Percentiles rank a stretch among this genome's conserved stretches.
phyloP scores from a whole-genome alignment of 1,140 invertebrate genomes.

The Carcinoscorpius rotundicauda region DNA sequence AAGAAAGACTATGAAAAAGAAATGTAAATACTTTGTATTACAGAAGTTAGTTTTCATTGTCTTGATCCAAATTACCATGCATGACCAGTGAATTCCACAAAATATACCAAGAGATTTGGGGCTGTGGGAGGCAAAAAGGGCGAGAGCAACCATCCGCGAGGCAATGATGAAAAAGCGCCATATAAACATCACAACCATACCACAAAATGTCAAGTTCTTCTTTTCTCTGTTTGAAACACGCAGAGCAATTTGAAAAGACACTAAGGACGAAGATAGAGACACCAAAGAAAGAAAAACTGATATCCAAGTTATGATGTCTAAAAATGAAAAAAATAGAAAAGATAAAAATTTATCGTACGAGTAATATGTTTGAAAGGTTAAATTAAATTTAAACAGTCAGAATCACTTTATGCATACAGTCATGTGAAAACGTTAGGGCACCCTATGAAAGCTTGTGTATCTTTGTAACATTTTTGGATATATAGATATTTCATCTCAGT shows the following conservation, averaged over 20 bases:
- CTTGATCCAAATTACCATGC: constrained; percentile 54
- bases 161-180: constrained; percentile 69
- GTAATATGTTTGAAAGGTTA: no score
- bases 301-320: constrained; percentile 23
- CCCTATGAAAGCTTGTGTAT: no score
- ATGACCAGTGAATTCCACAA: constrained; percentile 52
- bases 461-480: no score
- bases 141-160: constrained; percentile 40
- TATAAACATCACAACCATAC: constrained; percentile 52
- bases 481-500: no score
- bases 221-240: constrained; percentile 57
- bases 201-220: constrained; percentile 50
- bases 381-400: no score
- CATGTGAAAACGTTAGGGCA: no score
- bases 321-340: no score
- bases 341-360: no score
- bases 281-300: constrained; percentile 58
- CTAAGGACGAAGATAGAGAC: constrained; percentile 73
- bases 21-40: constrained; percentile 18
- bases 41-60: constrained; percentile 26
- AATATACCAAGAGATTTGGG: constrained; percentile 46
- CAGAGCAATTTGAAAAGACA: constrained; percentile 64
- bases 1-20: background rate
- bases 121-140: constrained; percentile 36
- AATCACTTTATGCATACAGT: no score